Base-by-base conservation (phyloP, 2,888 invertebrate species). In the Athripsodes cinereus region DNA sequence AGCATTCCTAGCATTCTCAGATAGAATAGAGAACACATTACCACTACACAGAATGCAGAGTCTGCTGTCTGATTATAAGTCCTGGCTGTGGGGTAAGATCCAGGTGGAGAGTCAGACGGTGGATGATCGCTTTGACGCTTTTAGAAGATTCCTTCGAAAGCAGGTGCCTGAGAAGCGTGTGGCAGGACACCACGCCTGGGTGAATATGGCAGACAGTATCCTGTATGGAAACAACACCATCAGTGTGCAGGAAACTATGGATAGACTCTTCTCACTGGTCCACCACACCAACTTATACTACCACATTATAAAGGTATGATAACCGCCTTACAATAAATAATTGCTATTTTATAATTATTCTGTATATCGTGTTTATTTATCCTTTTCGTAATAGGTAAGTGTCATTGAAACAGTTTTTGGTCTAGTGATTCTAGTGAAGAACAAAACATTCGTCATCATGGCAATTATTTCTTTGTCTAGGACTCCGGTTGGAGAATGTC, bases 1-100 rank as follows among this genome's bases (percentile, higher is more conserved):
- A 66, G 74, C 74, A 52, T 86, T 83, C 69, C 76, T 80, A 61
- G 69, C 69, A 16, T 78, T 86, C 66, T 81, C 82, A 62, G 78
- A 82, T 61, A 69, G 70, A 20, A 66, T 85, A 19, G 76, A 81
- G 53, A 60, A 70, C 1, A 62, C 67, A 44, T 65, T 74, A 49
- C 72, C 73, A 52, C 22, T 19, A 20, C 69, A 40, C 31, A 51
- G 72, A 11, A 59, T 74, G 22, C 65, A 69, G 22, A 21, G 44
- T 18, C 68, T 31, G 16, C 53, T 58, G 53, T 66, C 67, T 3
- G 57, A 66, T 22, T 67, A 68, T 54, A 70, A 71, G 40, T 74
- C 82, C 5, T 87, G 86, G 81, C 72, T 85, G 61, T 89, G 89
- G 86, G 78, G 75, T 34, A 75, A 81, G 55, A 75, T 84, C 1